Conservation (phyloP, 2,797 vertebrate species). For the Channa striata region DNA sequence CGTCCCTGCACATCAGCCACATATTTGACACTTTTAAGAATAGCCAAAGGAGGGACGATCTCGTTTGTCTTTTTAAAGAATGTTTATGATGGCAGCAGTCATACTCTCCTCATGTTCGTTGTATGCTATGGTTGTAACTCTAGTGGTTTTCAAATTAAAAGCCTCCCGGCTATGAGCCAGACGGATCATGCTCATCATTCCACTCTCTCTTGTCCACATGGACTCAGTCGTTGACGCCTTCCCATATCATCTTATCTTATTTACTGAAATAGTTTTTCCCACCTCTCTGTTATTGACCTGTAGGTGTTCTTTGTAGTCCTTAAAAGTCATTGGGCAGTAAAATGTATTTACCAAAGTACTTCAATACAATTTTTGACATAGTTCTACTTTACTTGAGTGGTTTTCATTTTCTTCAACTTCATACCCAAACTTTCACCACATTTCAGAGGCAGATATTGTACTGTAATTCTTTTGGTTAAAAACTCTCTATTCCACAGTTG, state of each 20-base stretch:
- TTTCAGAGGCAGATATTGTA: no score
- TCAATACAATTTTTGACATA: no score
- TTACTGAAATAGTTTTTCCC: no score
- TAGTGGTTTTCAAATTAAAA: slow-evolving; percentile 15
- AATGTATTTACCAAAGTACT: no score
- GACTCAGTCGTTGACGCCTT: background rate
- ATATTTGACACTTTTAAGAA: slow-evolving; percentile 17
- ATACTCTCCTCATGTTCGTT: background rate
- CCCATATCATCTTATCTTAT: background rate
- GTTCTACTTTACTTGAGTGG: no score
- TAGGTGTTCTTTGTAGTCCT: no score
- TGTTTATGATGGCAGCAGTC: background rate
- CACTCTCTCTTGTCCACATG: slow-evolving; percentile 11
- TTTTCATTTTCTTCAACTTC: no score
- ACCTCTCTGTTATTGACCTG: no score
- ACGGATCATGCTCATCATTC: slow-evolving; percentile 13
- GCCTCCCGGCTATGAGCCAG: slow-evolving; percentile 1
- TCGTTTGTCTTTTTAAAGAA: background rate
- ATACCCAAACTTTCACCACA: no score
- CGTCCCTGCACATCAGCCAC: slow-evolving; percentile 78
- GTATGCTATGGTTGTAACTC: background rate
- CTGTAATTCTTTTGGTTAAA: no score
- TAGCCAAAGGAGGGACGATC: background rate
- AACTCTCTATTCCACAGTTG: no score
- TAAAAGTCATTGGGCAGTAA: no score